Conservation (phyloP, 1,140 invertebrate genomes). For the Potamilus streckersoni region DNA sequence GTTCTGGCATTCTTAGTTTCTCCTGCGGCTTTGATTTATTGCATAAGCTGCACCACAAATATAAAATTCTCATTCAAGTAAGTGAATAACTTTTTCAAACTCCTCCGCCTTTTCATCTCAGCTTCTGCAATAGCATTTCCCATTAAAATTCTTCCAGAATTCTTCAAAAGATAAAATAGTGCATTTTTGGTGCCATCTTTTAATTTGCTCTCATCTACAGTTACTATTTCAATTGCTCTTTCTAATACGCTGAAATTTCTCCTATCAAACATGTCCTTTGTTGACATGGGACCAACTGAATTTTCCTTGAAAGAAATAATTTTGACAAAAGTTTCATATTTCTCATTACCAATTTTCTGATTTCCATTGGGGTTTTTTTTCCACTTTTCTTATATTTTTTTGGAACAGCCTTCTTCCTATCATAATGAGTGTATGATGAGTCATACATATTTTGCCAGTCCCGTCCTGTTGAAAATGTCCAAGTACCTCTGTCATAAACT, state of each 20-base stretch:
- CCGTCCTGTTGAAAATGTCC: no score
- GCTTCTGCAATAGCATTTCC: background rate
- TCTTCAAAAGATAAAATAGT: conserved; percentile 2
- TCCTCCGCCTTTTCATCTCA: conserved; percentile 1
- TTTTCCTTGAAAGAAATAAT: no score
- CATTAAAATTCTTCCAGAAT: background rate
- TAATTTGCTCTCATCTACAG: background rate
- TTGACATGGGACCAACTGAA: no score
- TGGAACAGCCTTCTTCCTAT: no score
- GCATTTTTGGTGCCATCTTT: conserved; percentile 4
- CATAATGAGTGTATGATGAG: no score
- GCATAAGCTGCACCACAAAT: conserved; percentile 11
- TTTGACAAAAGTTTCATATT: background rate
- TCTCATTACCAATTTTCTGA: no score
- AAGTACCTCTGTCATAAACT: no score
- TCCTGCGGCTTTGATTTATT: conserved; percentile 1
- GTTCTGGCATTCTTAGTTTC: conserved; percentile 6
- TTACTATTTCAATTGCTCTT: conserved; percentile 6
- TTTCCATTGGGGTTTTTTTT: no score
- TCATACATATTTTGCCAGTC: no score
- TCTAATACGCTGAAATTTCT: conserved; percentile 6
- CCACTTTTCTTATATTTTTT: no score
- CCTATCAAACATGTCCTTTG: conserved; percentile 10
- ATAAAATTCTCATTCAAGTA: background rate
- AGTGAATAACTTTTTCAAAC: conserved; percentile 1